These are phyloP conservation scores for Epinotia bilunana DNA, from an alignment of 2,888 invertebrate genomes.

Conservation along the genomic window DNA sequence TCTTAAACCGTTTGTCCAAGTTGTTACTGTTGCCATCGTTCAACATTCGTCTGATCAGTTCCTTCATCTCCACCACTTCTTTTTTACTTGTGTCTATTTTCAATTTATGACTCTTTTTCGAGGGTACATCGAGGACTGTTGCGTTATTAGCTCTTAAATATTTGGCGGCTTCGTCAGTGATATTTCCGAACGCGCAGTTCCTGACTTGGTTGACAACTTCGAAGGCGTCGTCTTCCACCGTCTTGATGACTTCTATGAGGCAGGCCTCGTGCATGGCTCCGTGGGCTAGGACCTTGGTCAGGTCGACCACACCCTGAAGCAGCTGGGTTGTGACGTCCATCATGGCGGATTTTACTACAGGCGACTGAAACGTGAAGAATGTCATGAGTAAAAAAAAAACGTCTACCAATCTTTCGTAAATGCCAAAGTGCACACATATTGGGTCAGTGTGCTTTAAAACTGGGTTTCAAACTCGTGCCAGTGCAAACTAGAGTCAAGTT, in stretches of 20 bases:
- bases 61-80: slow-evolving; percentile 60
- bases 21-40: slow-evolving; percentile 54
- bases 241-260: slow-evolving; percentile 75
- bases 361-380: slow-evolving; percentile 66
- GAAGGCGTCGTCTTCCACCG: slow-evolving; percentile 73
- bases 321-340: slow-evolving; percentile 74
- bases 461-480: not conserved
- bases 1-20: slow-evolving; percentile 59
- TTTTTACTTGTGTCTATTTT: slow-evolving; percentile 40
- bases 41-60: slow-evolving; percentile 64
- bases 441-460: too few relatives aligned
- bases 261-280: slow-evolving; percentile 82
- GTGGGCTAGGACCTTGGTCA: slow-evolving; percentile 77
- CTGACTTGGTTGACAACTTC: slow-evolving; percentile 59
- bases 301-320: slow-evolving; percentile 70
- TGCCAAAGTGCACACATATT: too few relatives aligned
- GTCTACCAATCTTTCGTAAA: not conserved
- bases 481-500: too few relatives aligned
- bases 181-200: slow-evolving; percentile 62
- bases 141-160: slow-evolving; percentile 68
- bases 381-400: not conserved
- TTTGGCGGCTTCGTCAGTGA: slow-evolving; percentile 53
- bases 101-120: slow-evolving; percentile 45
- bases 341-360: slow-evolving; percentile 73
- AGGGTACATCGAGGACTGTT: slow-evolving; percentile 64